A percentile compares a stretch with the other conserved stretches of the same genome.
Evolutionary conservation across 2,113 vertebrate species (phyloP).

Genomic region (Equus przewalskii): DNA sequence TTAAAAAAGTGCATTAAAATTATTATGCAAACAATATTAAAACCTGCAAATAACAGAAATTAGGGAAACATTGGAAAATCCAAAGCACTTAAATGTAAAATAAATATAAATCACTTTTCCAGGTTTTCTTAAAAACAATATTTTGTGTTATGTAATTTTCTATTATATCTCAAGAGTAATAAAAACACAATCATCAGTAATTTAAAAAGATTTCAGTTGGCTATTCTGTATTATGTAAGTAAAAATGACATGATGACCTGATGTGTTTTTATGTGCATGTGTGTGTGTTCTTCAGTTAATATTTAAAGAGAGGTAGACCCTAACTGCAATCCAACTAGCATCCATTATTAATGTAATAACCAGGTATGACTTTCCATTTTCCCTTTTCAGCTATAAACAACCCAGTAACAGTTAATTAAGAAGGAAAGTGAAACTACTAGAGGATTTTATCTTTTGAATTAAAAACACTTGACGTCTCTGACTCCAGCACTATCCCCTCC

Average conservation of each 20-base stretch:
- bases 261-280: background rate
- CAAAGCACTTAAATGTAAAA: background rate
- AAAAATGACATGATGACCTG: background rate
- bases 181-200: background rate
- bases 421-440: background rate
- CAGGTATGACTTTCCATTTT: accelerated
- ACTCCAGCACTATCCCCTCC: background rate
- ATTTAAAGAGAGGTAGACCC: background rate
- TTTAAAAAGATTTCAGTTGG: background rate
- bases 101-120: background rate
- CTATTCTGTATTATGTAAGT: background rate
- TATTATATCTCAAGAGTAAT: background rate
- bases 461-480: background rate
- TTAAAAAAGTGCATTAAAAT: background rate
- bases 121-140: background rate
- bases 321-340: background rate
- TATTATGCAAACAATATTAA: background rate
- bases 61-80: background rate
- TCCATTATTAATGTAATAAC: background rate
- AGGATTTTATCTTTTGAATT: background rate
- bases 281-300: background rate
- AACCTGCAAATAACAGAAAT: background rate
- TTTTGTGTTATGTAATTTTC: background rate
- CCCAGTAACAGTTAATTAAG: background rate
- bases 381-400: background rate